A percentile compares a stretch with the other conserved stretches of the same genome.
These are phyloP conservation scores for Rhagoletis zephyria DNA, from an alignment of 1,140 invertebrate genomes.

Conservation along the genomic window DNA sequence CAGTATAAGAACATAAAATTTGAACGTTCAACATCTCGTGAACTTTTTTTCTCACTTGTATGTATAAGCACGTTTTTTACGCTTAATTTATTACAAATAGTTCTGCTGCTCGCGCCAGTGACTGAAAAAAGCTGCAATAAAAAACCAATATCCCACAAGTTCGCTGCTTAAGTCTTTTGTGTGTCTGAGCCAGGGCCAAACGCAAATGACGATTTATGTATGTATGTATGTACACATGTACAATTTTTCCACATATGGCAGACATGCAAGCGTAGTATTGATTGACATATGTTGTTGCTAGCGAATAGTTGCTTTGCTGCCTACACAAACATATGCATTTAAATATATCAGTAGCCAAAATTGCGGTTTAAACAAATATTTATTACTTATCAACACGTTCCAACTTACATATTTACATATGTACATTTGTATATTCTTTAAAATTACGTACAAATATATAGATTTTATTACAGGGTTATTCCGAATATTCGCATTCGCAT, in stretches of 20 bases:
- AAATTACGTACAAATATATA: no score
- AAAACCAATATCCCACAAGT: slow-evolving; percentile 56
- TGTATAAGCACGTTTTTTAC: slow-evolving; percentile 9
- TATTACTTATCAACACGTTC: no score
- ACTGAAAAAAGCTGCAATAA: background rate
- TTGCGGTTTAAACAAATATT: no score
- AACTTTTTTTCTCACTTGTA: background rate
- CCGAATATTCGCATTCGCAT: no score
- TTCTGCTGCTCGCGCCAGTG: background rate
- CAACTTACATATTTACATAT: no score
- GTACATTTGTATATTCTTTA: no score
- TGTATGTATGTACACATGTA: background rate
- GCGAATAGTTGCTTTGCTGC: background rate
- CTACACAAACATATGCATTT: background rate
- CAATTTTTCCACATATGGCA: no score
- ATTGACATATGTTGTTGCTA: background rate
- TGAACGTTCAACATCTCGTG: background rate
- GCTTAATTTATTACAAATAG: background rate
- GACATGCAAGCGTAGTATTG: no score
- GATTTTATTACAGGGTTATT: no score
- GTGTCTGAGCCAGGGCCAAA: slow-evolving; percentile 5
- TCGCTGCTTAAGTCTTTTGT: slow-evolving; percentile 64
- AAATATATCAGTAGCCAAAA: background rate
- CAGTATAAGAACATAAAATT: background rate
- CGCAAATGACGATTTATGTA: background rate